Percentiles rank a stretch among this genome's conserved stretches.
These are phyloP conservation scores for Stenopsyche tienmushanensis DNA, from an alignment of 1,140 invertebrate species.

Conservation along the genomic window DNA sequence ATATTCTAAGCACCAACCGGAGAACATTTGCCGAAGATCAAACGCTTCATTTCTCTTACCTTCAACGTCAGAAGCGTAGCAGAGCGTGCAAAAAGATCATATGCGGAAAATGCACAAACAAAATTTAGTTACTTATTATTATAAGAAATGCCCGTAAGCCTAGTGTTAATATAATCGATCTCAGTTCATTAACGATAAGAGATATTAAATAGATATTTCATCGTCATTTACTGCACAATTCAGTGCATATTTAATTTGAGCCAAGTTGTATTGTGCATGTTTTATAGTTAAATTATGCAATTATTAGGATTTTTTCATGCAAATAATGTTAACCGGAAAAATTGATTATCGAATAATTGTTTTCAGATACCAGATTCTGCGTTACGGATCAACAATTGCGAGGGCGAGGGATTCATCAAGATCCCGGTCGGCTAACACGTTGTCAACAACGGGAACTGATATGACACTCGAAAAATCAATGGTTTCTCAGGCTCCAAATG, in stretches of 20 bases:
- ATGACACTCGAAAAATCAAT: slow-evolving; percentile 27
- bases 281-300: not conserved
- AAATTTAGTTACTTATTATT: no score
- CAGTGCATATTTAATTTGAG: not conserved
- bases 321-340: not conserved
- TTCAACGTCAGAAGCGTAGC: no score
- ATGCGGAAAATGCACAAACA: no score
- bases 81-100: no score
- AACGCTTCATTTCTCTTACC: no score
- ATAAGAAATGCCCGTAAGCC: no score
- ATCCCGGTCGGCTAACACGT: slow-evolving; percentile 31
- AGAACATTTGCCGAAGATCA: no score
- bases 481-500: slow-evolving; percentile 24
- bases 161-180: no score
- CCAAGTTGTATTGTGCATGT: not conserved
- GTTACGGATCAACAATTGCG: slow-evolving; percentile 35
- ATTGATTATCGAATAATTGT: not conserved
- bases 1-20: no score
- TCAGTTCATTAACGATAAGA: no score
- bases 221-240: not conserved
- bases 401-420: slow-evolving; percentile 33
- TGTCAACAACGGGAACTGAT: slow-evolving; percentile 22
- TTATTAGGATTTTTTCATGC: not conserved
- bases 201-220: not conserved
- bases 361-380: slow-evolving; percentile 37